phyloP scores from a whole-genome alignment of 2,113 vertebrate genomes.

The Sclerurus mexicanus region DNA sequence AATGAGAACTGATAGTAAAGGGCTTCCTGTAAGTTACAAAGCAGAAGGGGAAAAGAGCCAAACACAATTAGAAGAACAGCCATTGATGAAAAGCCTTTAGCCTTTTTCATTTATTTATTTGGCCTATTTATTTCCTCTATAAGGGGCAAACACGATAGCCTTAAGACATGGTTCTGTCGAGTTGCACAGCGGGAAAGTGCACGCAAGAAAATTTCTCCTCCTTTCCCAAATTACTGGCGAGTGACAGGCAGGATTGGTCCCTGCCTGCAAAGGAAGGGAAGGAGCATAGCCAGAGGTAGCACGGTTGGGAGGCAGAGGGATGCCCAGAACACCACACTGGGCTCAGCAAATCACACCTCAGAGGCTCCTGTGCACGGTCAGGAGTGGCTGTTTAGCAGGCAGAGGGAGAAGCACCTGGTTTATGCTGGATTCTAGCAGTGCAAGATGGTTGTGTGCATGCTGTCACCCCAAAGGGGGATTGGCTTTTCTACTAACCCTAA shows the following conservation, averaged over 20 bases:
- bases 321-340: rapidly evolving
- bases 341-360: background rate
- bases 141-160: background rate
- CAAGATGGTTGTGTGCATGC: background rate
- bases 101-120: slow-evolving; percentile 35
- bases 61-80: background rate
- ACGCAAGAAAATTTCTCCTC: background rate
- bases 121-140: background rate
- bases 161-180: background rate
- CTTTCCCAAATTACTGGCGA: rapidly evolving
- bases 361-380: background rate
- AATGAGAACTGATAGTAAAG: background rate
- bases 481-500: background rate
- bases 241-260: background rate
- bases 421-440: background rate
- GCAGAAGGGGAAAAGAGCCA: background rate
- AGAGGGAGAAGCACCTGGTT: background rate
- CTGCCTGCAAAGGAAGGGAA: background rate
- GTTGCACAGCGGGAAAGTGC: background rate
- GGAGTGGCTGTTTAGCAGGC: rapidly evolving
- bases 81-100: background rate
- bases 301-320: background rate
- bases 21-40: background rate
- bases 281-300: rapidly evolving
- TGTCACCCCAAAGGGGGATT: background rate